These are phyloP conservation scores for Orius insidiosus DNA, from an alignment of 1,140 invertebrate genomes.

Conservation along the genomic window DNA sequence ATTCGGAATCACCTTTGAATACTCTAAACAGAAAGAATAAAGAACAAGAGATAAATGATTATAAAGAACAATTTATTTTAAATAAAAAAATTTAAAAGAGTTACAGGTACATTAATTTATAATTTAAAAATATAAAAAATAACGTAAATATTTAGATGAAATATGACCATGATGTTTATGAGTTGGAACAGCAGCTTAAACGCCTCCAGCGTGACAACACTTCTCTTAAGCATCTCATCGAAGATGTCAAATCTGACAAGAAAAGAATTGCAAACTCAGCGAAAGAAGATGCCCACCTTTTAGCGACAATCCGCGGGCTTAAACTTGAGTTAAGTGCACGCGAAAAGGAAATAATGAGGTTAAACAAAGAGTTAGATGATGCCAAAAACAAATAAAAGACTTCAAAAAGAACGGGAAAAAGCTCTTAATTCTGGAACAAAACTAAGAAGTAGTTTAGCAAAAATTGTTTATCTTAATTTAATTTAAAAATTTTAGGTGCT, in stretches of 20 bases:
- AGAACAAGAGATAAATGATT: neutral
- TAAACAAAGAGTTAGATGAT: conserved; percentile 55
- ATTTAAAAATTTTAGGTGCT: too few species aligned
- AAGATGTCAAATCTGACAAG: neutral
- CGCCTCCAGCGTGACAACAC: conserved; percentile 2
- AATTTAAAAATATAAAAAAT: too few species aligned
- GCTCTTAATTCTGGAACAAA: conserved; percentile 20
- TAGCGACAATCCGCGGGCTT: conserved; percentile 58
- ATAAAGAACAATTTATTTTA: neutral
- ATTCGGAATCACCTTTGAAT: neutral
- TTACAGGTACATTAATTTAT: too few species aligned
- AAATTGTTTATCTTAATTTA: too few species aligned
- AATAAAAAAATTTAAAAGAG: conserved; percentile 2
- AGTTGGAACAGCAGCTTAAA: conserved; percentile 9
- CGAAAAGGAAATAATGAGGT: conserved; percentile 45
- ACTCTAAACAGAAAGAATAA: conserved; percentile 3
- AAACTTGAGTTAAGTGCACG: conserved; percentile 51
- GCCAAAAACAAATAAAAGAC: conserved; percentile 47
- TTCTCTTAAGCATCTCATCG: conserved; percentile 4
- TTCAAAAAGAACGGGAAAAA: conserved; percentile 56
- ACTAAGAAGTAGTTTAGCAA: too few species aligned
- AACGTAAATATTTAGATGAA: conserved; percentile 5
- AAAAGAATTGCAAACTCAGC: conserved; percentile 1
- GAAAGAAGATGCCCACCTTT: conserved; percentile 54
- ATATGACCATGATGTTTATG: conserved; percentile 8